These are phyloP conservation scores for Microcebus ravelobensis DNA, from an alignment of 2,113 vertebrate genomes.

Conservation along the genomic window DNA sequence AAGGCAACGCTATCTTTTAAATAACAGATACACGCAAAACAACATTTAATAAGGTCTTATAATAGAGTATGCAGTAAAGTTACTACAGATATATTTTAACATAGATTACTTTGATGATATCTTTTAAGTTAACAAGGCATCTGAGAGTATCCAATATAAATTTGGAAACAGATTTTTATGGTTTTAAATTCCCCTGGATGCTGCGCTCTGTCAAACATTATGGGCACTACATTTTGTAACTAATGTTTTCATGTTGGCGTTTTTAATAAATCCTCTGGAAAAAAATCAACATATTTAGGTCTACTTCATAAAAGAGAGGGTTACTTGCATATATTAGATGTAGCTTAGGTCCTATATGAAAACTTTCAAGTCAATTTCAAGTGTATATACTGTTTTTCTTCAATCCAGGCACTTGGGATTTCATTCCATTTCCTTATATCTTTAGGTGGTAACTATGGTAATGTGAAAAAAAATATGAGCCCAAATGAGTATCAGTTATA, in stretches of 20 bases:
- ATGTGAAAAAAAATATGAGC: slow-evolving; percentile 13
- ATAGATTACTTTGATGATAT: slow-evolving; percentile 12
- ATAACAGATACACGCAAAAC: not conserved
- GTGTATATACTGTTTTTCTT: not conserved
- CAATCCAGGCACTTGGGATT: not conserved
- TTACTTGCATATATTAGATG: not conserved
- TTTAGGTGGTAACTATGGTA: slow-evolving; percentile 14
- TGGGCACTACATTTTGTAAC: not conserved
- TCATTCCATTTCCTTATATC: slow-evolving; percentile 58
- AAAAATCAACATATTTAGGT: not conserved
- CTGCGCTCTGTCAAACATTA: not conserved
- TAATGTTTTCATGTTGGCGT: slow-evolving; percentile 38
- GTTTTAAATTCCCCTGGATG: not conserved
- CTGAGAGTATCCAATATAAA: slow-evolving; percentile 38
- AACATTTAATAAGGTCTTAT: slow-evolving; percentile 35
- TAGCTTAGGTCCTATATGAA: not conserved
- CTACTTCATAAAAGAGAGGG: not conserved
- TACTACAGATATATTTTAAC: not conserved
- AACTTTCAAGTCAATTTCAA: not conserved
- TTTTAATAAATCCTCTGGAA: not conserved
- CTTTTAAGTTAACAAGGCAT: slow-evolving; percentile 47
- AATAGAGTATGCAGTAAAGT: not conserved
- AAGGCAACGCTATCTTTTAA: slow-evolving; percentile 53
- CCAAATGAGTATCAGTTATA: slow-evolving; percentile 41
- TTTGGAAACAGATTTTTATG: not conserved